Evolutionary conservation across 2,797 vertebrate genomes (phyloP).

Genomic region (Harpagifer antarcticus): DNA sequence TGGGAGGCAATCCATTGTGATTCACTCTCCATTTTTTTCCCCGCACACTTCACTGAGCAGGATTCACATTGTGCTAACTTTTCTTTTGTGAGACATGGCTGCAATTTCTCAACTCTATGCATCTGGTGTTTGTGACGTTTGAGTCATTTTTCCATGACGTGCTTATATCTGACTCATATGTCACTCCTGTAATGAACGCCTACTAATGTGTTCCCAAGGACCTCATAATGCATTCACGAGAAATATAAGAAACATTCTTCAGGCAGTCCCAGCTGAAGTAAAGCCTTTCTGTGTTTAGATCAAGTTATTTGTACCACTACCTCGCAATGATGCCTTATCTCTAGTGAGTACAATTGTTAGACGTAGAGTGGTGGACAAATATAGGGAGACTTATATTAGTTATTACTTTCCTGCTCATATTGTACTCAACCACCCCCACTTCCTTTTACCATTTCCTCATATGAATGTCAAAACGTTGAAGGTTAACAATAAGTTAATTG

Average conservation of each 20-base stretch:
- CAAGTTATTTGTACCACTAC: conserved; percentile 12
- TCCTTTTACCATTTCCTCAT: conserved; percentile 34
- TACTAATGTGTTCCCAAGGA: conserved; percentile 32
- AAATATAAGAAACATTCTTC: conserved; percentile 24
- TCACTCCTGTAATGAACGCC: conserved; percentile 44
- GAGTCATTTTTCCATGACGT: conserved; percentile 58
- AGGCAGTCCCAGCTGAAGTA: background rate
- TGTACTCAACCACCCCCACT: conserved; percentile 6
- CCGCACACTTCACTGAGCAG: conserved; percentile 32
- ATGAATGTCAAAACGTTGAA: conserved; percentile 66
- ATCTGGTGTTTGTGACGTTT: conserved; percentile 63
- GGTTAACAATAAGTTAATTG: conserved; percentile 70
- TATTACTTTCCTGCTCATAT: conserved; percentile 22
- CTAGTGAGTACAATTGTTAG: conserved; percentile 8
- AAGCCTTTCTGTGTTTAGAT: conserved; percentile 10
- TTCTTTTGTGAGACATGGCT: conserved; percentile 20
- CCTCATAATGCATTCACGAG: conserved; percentile 11
- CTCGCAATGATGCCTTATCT: conserved; percentile 18
- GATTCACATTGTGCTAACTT: conserved; percentile 46
- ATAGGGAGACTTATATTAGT: conserved; percentile 18
- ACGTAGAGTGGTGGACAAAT: conserved; percentile 13
- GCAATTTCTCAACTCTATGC: conserved; percentile 13
- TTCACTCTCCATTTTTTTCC: background rate
- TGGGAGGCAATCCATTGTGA: conserved; percentile 32
- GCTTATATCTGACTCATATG: conserved; percentile 62